Percentiles rank a stretch among this genome's conserved stretches.
Conservation (phyloP, 2,797 vertebrate species). For the Brachyrhaphis roseni region DNA sequence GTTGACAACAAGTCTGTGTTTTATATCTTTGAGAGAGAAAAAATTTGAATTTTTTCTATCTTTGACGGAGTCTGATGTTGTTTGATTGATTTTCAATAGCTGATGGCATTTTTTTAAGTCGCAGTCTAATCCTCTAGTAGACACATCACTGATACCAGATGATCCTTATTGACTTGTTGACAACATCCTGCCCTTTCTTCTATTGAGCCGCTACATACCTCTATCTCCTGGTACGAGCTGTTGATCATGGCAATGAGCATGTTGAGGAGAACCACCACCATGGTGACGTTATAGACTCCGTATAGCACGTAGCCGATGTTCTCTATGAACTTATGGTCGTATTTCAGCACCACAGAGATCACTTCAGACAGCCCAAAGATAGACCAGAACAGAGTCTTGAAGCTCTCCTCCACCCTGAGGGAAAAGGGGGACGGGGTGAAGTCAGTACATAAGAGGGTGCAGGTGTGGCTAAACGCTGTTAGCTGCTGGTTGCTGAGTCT, state of each 20-base stretch:
- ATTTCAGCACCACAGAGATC: slow-evolving; percentile 97
- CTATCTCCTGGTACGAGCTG: slow-evolving; percentile 98
- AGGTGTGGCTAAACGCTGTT: slow-evolving; percentile 18
- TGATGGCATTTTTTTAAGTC: slow-evolving; percentile 34
- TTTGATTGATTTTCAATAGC: slow-evolving; percentile 24
- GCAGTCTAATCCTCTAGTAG: slow-evolving; percentile 21
- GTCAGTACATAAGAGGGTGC: slow-evolving; percentile 9
- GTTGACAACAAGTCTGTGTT: neutral
- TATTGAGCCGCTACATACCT: slow-evolving; percentile 77
- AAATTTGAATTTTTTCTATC: slow-evolving; percentile 5
- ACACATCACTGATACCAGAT: slow-evolving; percentile 23
- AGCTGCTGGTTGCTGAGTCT: slow-evolving; percentile 23
- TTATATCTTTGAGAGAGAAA: neutral
- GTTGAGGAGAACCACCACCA: slow-evolving; percentile 98
- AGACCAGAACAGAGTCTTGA: slow-evolving; percentile 98
- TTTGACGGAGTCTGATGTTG: slow-evolving; percentile 8
- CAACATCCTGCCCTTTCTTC: slow-evolving; percentile 7
- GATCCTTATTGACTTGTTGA: slow-evolving; percentile 42
- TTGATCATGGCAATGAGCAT: slow-evolving; percentile 99
- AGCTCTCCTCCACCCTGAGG: slow-evolving; percentile 95
- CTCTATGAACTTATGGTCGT: slow-evolving; percentile 98
- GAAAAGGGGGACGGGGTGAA: slow-evolving; percentile 18
- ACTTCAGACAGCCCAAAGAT: slow-evolving; percentile 98
- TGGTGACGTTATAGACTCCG: slow-evolving; percentile 96
- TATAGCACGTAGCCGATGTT: slow-evolving; percentile 97